Percentiles rank a stretch among this genome's conserved stretches.
Conservation (phyloP, 2,888 invertebrate genomes). For the Apotomis turbidana region DNA sequence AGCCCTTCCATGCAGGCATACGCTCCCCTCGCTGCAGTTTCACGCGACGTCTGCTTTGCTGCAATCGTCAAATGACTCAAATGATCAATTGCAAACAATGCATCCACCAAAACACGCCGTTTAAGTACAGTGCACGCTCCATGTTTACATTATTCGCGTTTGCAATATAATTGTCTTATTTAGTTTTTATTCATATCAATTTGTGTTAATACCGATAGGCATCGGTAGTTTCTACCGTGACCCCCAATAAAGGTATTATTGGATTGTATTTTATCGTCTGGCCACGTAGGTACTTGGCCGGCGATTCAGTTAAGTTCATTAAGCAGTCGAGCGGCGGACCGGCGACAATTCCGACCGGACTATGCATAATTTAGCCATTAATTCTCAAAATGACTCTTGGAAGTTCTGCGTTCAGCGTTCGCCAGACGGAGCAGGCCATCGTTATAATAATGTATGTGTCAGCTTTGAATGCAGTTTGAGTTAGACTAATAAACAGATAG, state of each 20-base stretch:
- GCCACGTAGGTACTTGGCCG: slow-evolving; percentile 59
- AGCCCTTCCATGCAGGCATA: slow-evolving; percentile 51
- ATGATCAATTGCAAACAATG: slow-evolving; percentile 64
- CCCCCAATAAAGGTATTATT: slow-evolving; percentile 56
- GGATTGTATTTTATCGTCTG: slow-evolving; percentile 62
- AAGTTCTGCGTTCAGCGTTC: slow-evolving; percentile 71
- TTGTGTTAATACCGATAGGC: slow-evolving; percentile 33
- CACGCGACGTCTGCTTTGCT: slow-evolving; percentile 53
- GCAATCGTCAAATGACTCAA: slow-evolving; percentile 61
- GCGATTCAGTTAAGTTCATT: slow-evolving; percentile 67
- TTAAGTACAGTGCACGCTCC: slow-evolving; percentile 15
- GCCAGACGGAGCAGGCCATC: slow-evolving; percentile 71
- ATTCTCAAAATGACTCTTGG: slow-evolving; percentile 78
- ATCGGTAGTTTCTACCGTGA: slow-evolving; percentile 35
- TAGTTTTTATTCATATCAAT: slow-evolving; percentile 36
- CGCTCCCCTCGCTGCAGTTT: slow-evolving; percentile 59
- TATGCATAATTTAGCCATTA: slow-evolving; percentile 81
- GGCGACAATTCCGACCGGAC: slow-evolving; percentile 76
- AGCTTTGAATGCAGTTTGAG: slow-evolving; percentile 64
- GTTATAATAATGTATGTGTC: slow-evolving; percentile 64
- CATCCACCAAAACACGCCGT: slow-evolving; percentile 42
- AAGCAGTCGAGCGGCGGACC: slow-evolving; percentile 69
- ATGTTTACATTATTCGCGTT: slow-evolving; percentile 50
- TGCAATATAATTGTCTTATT: slow-evolving; percentile 45
- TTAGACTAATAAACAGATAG: slow-evolving; percentile 44